Evolutionary conservation across 2,113 vertebrate genomes (phyloP), one percentile per base, ranked within the genome.

Genomic region (Tragelaphus strepsiceros): DNA sequence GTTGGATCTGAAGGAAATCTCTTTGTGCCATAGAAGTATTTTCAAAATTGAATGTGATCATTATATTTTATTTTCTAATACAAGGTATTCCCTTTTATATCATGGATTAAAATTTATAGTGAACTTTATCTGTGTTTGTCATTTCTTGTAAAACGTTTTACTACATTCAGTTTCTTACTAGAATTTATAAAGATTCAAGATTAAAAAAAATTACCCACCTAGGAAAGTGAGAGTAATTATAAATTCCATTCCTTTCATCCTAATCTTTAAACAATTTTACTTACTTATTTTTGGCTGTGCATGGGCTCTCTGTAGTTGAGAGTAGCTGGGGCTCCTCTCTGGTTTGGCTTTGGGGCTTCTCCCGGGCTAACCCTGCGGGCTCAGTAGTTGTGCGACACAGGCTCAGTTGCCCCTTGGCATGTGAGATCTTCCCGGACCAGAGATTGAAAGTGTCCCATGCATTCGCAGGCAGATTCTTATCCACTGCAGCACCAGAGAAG

Each of bases 41-140:
- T 83, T 10, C 59, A 95, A 92, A 43, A 86, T 62, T 88, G 83
- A 94, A 88, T 89, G 77, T 88, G 53, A 92, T 94, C 51, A 51
- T 92, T 83, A 49, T 64, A 49, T 92, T 71, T 83, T 97, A 14
- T 96, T 98, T 96, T 95, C 81, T 96, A 94, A 90, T 81, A 30
- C 62, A 49, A 78, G 13, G 19, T 93, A 24, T 97, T 88, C 46
- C 74, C 78, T 88, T 98, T 97, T 97, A 24, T 96, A 96, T 96
- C n/a, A 81, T 80, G 82, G 74, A 98, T 97, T 98, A 98, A 98
- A 98, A 83, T 94, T 93, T 97, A 91, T 96, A 93, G 43, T 88
- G 90, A 97, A 96, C 85, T 82, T 64, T 74, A 56, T 24, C 49
- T 83, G 59, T 77, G 82, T 80, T 84, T 97, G 24, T 77, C 58